Conservation (phyloP, 2,113 vertebrate genomes). For the Edolisoma coerulescens region DNA sequence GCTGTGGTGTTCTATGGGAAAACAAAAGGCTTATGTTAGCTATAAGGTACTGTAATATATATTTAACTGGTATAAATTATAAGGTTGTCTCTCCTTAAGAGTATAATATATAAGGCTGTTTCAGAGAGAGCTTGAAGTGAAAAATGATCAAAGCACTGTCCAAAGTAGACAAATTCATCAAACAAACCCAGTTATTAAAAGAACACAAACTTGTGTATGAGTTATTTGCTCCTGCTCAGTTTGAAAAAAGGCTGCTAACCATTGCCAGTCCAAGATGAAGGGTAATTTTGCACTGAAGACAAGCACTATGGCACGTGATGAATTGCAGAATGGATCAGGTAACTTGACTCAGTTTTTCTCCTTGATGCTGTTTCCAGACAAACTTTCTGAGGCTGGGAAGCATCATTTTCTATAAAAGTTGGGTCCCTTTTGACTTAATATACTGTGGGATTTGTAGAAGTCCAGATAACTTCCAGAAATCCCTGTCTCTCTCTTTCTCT, state of each 20-base stretch:
- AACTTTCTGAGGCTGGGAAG: not conserved
- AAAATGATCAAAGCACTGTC: slow-evolving; percentile 20
- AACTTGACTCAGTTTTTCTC: not conserved
- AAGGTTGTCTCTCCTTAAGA: slow-evolving; percentile 8
- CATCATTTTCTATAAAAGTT: not conserved
- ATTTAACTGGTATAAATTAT: slow-evolving; percentile 47
- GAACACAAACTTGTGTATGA: not conserved
- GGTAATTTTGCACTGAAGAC: not conserved
- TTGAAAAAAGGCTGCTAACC: slow-evolving; percentile 6
- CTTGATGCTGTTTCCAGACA: not conserved
- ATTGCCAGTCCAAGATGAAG: not conserved
- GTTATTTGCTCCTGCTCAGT: slow-evolving; percentile 7
- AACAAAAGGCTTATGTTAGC: slow-evolving; percentile 51
- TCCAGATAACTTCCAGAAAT: not conserved
- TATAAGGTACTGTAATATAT: slow-evolving; percentile 11
- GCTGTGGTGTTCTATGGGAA: not conserved
- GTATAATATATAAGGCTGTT: slow-evolving; percentile 21
- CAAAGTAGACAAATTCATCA: slow-evolving; percentile 44
- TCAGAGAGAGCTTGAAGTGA: slow-evolving; percentile 5
- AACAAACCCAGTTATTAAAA: slow-evolving; percentile 23
- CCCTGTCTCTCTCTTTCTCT: not conserved
- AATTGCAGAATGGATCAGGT: not conserved
- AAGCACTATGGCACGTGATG: not conserved
- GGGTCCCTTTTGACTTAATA: not conserved
- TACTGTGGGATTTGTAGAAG: not conserved